phyloP scores from a whole-genome alignment of 2,888 invertebrate species.

The Drosophila heteroneura region DNA sequence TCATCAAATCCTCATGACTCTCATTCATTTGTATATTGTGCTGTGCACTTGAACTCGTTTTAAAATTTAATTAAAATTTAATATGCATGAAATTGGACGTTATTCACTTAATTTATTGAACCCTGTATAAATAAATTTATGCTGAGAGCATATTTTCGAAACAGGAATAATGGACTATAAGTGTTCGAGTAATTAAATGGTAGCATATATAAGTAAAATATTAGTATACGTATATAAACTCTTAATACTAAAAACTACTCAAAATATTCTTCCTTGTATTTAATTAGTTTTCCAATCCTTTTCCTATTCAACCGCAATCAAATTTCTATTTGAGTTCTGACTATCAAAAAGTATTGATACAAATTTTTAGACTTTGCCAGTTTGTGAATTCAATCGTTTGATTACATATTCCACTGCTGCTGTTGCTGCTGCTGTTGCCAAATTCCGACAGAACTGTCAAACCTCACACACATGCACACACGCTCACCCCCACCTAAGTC shows the following conservation, averaged over 20 bases:
- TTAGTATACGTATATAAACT: not conserved
- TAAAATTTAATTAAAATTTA: conserved; percentile 6
- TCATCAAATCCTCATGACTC: not conserved
- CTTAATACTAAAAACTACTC: not conserved
- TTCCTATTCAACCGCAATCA: conserved; percentile 16
- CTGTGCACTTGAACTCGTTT: not conserved
- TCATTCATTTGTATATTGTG: not conserved
- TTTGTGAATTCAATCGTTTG: conserved; percentile 30
- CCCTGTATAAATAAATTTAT: not conserved
- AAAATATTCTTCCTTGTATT: not conserved
- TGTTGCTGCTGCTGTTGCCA: not conserved
- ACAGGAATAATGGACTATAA: not conserved
- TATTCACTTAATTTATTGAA: conserved; percentile 1
- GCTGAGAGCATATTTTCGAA: not conserved
- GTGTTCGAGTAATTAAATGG: not conserved
- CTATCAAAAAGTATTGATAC: conserved; percentile 15
- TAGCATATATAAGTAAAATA: not conserved
- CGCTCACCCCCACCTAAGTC: not conserved
- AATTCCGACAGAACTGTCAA: conserved; percentile 6
- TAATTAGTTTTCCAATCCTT: conserved; percentile 5
- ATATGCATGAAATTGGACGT: conserved; percentile 6
- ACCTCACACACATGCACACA: not conserved
- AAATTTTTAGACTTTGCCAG: conserved; percentile 3
- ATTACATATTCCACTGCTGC: conserved; percentile 20
- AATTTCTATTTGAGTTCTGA: conserved; percentile 44